Evolutionary conservation across 2,888 invertebrate species (phyloP), one percentile per base, ranked within the genome.

Genomic region (Platynereis dumerilii): DNA sequence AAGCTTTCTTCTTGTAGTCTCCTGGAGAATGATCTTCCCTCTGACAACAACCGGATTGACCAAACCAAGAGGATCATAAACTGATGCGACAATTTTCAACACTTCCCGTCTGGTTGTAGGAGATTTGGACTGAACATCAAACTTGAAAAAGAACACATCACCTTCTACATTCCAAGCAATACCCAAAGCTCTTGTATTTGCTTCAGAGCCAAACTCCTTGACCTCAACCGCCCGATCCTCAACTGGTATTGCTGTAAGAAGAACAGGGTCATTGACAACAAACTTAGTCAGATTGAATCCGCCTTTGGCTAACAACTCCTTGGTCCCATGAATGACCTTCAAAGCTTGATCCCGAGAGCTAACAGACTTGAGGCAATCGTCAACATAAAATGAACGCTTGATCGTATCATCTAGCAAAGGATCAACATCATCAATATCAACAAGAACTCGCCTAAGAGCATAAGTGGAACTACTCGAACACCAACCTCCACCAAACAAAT

Each of bases 11-110:
- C 22, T 55, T 42, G 72, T 74, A 63, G 72, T 62, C 28, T 69
- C 34, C 53, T 74, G 75, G 17, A 75, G 34, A n/a, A 74, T 68
- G 34, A 69, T 62, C 44, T 73, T 74, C 3, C 70, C 69, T 15
- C 58, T 39, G 7, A 74, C 61, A 5, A 69, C 20, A 42, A 72
- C 65, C 22, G 74, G 75, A 1, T 73, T 56, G 24, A 76, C 62
- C 26, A 75, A 60, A 2, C 72, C 72, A 5, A 70, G 55, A 1
- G 72, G 72, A 45, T 70, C 70, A 57, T 64, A 69, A 10, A 70
- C 29, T 2, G 67, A 69, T 39, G 65, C 64, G 2, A 72, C 60
- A n/a, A 64, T 67, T n/a, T 68, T 64, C 24, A 72, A 52, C 0
- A 73, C 58, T n/a, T 69, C 68, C 0, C 71, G 55, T 0, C 69